phyloP scores from a whole-genome alignment of 2,888 invertebrate species.

The Mystacides longicornis region DNA sequence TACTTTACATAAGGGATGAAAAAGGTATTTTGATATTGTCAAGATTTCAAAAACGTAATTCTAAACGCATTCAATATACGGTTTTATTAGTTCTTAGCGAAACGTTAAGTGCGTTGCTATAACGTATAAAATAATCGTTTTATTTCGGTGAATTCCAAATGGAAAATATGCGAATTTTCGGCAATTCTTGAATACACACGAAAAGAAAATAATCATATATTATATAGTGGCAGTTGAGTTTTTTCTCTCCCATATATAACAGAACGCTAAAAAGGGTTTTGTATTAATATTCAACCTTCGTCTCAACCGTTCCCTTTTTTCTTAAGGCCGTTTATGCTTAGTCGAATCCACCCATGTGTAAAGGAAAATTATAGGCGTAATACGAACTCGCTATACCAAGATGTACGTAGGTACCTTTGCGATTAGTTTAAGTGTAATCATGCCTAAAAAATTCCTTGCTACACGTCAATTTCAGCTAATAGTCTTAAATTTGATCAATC shows the following conservation, averaged over 20 bases:
- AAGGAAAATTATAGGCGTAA: neutral
- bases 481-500: too few relatives aligned
- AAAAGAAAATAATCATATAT: neutral
- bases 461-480: too few relatives aligned
- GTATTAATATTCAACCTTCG: conserved; percentile 25
- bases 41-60: neutral
- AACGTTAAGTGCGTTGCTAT: neutral
- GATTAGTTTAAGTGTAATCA: neutral
- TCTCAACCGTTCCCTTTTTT: conserved; percentile 17
- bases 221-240: too few relatives aligned
- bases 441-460: neutral
- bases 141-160: neutral
- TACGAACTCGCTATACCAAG: neutral
- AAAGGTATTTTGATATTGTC: too few relatives aligned
- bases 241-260: neutral
- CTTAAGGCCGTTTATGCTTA: conserved; percentile 3
- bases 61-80: neutral
- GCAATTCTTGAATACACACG: neutral
- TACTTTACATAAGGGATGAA: too few relatives aligned
- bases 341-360: neutral
- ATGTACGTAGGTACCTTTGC: neutral
- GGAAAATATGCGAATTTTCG: neutral
- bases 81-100: neutral
- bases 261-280: conserved; percentile 18
- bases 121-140: neutral